Evolutionary conservation across 35 echinoderm and acorn worm genomes (phyloP).

Genomic region (Ophioderma brevispina): DNA sequence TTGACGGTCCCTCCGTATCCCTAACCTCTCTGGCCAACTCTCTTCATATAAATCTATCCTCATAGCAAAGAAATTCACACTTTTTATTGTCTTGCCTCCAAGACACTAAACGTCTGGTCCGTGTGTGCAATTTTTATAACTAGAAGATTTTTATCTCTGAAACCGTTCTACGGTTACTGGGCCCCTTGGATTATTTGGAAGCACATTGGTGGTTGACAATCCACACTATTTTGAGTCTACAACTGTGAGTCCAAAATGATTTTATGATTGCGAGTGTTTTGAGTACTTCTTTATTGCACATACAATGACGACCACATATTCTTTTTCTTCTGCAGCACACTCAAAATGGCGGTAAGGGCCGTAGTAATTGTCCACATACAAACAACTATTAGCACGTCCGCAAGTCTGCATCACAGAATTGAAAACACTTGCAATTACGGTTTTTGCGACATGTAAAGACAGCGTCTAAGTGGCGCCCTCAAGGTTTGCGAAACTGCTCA

Average conservation of each 20-base stretch:
- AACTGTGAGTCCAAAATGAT: no score
- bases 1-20: no score
- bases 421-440: constrained; percentile 22
- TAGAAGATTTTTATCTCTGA: background rate
- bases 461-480: background rate
- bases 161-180: no score
- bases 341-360: constrained; percentile 71
- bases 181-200: background rate
- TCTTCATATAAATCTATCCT: constrained; percentile 70
- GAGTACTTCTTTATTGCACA: background rate
- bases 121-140: background rate
- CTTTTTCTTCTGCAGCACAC: constrained; percentile 59
- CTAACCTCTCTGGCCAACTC: no score
- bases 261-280: background rate
- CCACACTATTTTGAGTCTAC: background rate
- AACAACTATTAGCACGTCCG: constrained; percentile 48
- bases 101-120: constrained; percentile 42
- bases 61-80: constrained; percentile 81
- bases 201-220: background rate
- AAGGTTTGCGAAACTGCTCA: constrained; percentile 47
- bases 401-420: constrained; percentile 6
- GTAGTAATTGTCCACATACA: constrained; percentile 70
- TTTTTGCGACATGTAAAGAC: background rate
- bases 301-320: background rate
- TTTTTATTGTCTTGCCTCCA: constrained; percentile 65